Evolutionary conservation across 2,797 vertebrate genomes (phyloP), one percentile per base, ranked within the genome.

Genomic region (Rhinichthys osculus): DNA sequence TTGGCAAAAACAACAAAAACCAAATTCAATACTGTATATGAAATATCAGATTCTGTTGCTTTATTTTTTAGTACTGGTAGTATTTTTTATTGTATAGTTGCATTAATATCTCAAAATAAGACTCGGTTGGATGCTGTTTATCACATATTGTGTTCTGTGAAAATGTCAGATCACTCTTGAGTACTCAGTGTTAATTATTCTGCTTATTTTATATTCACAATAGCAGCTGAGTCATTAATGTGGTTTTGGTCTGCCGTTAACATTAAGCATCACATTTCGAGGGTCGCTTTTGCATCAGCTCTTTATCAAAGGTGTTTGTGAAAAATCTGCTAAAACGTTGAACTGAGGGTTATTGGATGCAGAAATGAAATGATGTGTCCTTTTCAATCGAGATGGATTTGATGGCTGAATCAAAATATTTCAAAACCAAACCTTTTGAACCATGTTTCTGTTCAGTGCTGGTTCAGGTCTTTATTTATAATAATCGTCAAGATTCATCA

Each of bases 151-250:
- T 78, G 66, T n/a, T 57, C 77, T 64, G 42, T 80, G 77, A 80
- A 79, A 80, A 80, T 85, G 84, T 79, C 84, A 85, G 17, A n/a
- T 79, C 66, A 30, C 83, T 70, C 76, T 62, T 62, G 47, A 70
- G 33, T 33, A 27, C 57, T 83, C 59, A 19, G 57, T 52, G 77
- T 17, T 80, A 64, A 85, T 85, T 52, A 80, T 73, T 80, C 77
- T 5, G 16, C 54, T 80, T 85, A 64, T 85, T 80, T 72, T 72
- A 80, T 38, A 52, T 85, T 59, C 64, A 78, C 5, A 33, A 78
- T 70, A 70, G 54, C 40, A 50, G 52, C 40, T 64, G 84, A 80
- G 67, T 73, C 84, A 85, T 79, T 50, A 79, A 85, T 84, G 83
- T 78, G 74, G 14, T 84, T 70, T 69, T 78, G 47, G 33, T 13